Base-by-base conservation (phyloP, 1,140 invertebrate species). In the Lerema accius region DNA sequence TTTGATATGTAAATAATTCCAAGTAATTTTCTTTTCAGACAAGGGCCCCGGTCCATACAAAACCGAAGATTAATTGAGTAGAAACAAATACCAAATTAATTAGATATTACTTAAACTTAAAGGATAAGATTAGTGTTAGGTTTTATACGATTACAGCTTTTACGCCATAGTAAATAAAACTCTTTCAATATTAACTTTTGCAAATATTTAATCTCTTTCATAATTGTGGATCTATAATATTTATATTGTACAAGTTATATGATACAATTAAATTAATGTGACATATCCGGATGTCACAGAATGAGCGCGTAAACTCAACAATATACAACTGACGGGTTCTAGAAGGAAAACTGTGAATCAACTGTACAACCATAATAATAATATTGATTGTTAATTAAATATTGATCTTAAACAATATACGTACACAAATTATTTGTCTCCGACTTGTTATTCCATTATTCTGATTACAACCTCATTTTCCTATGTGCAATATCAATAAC, bases 171-270 rank as follows among this genome's bases (percentile, higher is more conserved):
- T 43, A 80, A 88, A 86, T 82, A 80, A 89, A 88, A 86, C 80
- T 59, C 45, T 15, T 49, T 66, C 65, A 64, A 78, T 70, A 78
- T 78, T 86, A 90, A 91, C 89, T 91, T 91, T 91, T 91, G 90
- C 89, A 91, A 91, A 91, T 91, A 91, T 91, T 91, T 92, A 91
- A 91, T 91, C 88, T 89, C 83, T 91, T 91, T 91, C 80, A 91
- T 92, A 92, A 92, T 92, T 87, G 90, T 91, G 90, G 87, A 90
- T 92, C 90, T 91, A 91, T 91, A 78, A 90, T 91, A 91, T 91
- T 91, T 89, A 91, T 91, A 91, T 91, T 91, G 89, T 90, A 91
- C 89, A 91, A 89, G 88, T 91, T 86, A 84, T 91, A 91, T 91
- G 81, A 89, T 91, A 91, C 89, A 91, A 82, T 89, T 85, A 86